phyloP scores from a whole-genome alignment of 2,113 vertebrate species.

The Sebastes fasciatus region DNA sequence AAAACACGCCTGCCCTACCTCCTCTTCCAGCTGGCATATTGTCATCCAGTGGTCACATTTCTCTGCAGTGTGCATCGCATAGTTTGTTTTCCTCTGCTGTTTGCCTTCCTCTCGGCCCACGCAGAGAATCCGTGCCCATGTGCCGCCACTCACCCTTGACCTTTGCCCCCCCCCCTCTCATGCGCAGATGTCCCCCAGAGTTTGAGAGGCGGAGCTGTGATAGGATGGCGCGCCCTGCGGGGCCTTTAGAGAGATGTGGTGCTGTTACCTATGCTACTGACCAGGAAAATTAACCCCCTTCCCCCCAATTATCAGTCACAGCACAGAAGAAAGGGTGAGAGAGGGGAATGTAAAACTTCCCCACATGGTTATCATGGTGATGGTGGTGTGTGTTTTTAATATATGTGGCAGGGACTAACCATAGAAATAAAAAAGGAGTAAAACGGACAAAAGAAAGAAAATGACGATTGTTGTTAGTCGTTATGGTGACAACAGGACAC shows the following conservation, averaged over 20 bases:
- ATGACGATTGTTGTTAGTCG: no score
- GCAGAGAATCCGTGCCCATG: slow-evolving; percentile 57
- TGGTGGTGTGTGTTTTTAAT: slow-evolving; percentile 50
- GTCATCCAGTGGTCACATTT: slow-evolving; percentile 72
- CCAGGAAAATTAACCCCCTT: slow-evolving; percentile 64
- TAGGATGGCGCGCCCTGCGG: slow-evolving; percentile 71
- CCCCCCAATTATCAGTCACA: slow-evolving; percentile 60
- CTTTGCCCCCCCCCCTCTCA: slow-evolving; percentile 67
- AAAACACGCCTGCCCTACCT: slow-evolving; percentile 50
- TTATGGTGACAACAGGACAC: no score
- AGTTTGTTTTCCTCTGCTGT: slow-evolving; percentile 32
- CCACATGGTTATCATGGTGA: slow-evolving; percentile 64
- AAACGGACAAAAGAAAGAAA: no score
- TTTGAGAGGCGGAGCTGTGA: slow-evolving; percentile 71
- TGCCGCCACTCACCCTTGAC: slow-evolving; percentile 67
- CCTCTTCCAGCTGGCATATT: slow-evolving; percentile 46
- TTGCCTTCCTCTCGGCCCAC: slow-evolving; percentile 40
- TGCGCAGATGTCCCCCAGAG: slow-evolving; percentile 77
- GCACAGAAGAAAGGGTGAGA: slow-evolving; percentile 79
- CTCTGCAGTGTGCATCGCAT: slow-evolving; percentile 27
- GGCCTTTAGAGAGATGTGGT: slow-evolving; percentile 76
- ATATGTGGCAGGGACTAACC: slow-evolving; percentile 24
- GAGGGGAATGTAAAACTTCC: slow-evolving; percentile 49
- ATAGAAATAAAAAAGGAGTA: no score
- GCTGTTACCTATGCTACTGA: slow-evolving; percentile 76